phyloP scores from a whole-genome alignment of 2,888 invertebrate genomes.

The Harpalus rubripes region DNA sequence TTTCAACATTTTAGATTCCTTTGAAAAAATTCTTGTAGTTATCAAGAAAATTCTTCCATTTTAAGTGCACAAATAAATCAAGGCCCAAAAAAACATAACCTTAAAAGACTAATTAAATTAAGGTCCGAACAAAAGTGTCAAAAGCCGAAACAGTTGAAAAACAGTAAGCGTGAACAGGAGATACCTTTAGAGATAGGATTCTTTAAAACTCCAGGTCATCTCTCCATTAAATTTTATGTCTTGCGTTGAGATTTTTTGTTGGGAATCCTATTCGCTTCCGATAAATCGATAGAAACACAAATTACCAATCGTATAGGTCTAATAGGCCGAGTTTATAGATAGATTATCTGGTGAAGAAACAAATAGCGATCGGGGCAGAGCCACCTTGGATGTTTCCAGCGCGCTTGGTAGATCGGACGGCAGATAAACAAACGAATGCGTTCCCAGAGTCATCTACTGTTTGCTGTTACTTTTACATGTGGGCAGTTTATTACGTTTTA shows the following conservation, averaged over 20 bases:
- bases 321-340: slow-evolving; percentile 76
- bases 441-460: slow-evolving; percentile 47
- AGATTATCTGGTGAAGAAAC: slow-evolving; percentile 73
- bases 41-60: slow-evolving; percentile 52
- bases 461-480: slow-evolving; percentile 52
- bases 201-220: background rate
- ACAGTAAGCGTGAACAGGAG: slow-evolving; percentile 59
- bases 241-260: background rate
- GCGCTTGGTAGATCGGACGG: slow-evolving; percentile 44
- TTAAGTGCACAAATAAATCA: slow-evolving; percentile 55
- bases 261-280: slow-evolving; percentile 38
- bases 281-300: slow-evolving; percentile 70
- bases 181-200: slow-evolving; percentile 41
- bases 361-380: slow-evolving; percentile 74
- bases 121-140: slow-evolving; percentile 55
- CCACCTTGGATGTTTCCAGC: slow-evolving; percentile 44
- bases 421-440: slow-evolving; percentile 47
- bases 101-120: slow-evolving; percentile 60
- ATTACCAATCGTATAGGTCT: slow-evolving; percentile 76
- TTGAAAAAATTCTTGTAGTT: slow-evolving; percentile 37
- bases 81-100: slow-evolving; percentile 50
- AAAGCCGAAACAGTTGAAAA: slow-evolving; percentile 52
- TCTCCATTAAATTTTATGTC: slow-evolving; percentile 19
- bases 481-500: slow-evolving; percentile 52
- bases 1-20: slow-evolving; percentile 41